A percentile compares a stretch with the other conserved stretches of the same genome.
Evolutionary conservation across 2,113 vertebrate species (phyloP).

Genomic region (Girardinichthys multiradiatus): DNA sequence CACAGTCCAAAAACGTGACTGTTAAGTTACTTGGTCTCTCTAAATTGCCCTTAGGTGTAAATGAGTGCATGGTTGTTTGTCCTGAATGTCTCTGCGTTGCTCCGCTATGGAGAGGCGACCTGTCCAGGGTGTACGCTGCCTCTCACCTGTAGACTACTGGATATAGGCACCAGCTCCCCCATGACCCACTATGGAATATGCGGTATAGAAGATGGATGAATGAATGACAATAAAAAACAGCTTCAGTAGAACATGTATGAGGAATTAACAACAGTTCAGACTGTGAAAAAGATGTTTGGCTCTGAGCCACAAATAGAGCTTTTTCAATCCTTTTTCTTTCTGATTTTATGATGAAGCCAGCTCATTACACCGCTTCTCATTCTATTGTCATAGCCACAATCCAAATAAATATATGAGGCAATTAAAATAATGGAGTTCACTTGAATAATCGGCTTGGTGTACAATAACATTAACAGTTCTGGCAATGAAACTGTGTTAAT

Average conservation of each 20-base stretch:
- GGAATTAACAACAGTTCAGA: constrained; percentile 2
- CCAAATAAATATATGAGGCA: constrained; percentile 22
- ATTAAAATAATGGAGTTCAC: constrained; percentile 30
- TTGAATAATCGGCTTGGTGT: constrained; percentile 26
- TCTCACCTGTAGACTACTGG: too few species aligned
- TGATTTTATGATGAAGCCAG: constrained; percentile 4
- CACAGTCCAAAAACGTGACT: too few species aligned
- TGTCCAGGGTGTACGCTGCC: too few species aligned
- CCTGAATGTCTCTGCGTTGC: too few species aligned
- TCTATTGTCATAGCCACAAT: constrained; percentile 13
- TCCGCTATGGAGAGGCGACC: too few species aligned
- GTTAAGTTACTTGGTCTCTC: too few species aligned
- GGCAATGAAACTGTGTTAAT: not conserved
- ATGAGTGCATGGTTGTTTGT: too few species aligned
- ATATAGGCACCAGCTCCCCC: too few species aligned
- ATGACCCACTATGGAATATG: too few species aligned
- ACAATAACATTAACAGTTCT: constrained; percentile 3
- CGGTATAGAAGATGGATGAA: too few species aligned
- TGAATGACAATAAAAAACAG: constrained; percentile 9
- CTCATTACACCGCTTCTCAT: constrained; percentile 14
- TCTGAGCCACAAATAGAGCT: not conserved
- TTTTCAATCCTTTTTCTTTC: constrained; percentile 11
- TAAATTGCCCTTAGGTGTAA: too few species aligned
- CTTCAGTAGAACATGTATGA: not conserved
- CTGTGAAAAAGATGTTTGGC: constrained; percentile 17